Base-by-base conservation (phyloP, 2,113 vertebrate genomes). In the Lates calcarifer region DNA sequence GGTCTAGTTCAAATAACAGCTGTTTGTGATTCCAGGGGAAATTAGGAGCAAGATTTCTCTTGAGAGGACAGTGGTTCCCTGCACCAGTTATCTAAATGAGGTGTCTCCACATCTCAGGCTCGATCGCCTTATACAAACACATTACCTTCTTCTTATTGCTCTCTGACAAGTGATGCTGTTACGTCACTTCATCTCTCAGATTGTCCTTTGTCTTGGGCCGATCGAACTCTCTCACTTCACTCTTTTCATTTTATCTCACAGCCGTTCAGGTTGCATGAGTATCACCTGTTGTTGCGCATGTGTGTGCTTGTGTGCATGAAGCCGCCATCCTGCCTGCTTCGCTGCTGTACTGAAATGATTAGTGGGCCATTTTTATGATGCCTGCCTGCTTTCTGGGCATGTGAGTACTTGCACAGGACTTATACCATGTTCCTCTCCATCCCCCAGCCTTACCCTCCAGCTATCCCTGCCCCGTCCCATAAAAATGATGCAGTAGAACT, bases 1-100 rank as follows among this genome's bases (percentile, higher is more conserved):
- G 95, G 96, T 95, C 95, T 97, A 96, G 95, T 97, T 93, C 97
- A 97, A 97, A 97, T 96, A 97, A 96, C 96, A 97, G 96, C 96
- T 97, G 96, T 97, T 97, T 93, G 91, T 95, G 95, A 96, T 96
- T 93, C 96, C 96, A 96, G 95, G 96, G 95, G 96, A 96, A 97
- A 97, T 97, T 96, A 97, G 93, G 94, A 96, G 95, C 95, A 96
- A 96, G 94, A 96, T 96, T 96, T 95, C 95, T 96, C 96, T 93
- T 92, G 93, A 97, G 95, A 98, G 93, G 91, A 92, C 86, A 94
- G 92, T 89, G 91, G 94, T 95, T 96, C 87, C 70, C 94, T 95
- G 92, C 93, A 92, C 87, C 93, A 89, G 95, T 95, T 95, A 96
- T 95, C 94, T 95, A 95, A 96, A 96, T 89, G 90, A 95, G 84